Evolutionary conservation across 2,797 vertebrate genomes (phyloP), one percentile per base, ranked within the genome.

Genomic region (Agapornis canus): DNA sequence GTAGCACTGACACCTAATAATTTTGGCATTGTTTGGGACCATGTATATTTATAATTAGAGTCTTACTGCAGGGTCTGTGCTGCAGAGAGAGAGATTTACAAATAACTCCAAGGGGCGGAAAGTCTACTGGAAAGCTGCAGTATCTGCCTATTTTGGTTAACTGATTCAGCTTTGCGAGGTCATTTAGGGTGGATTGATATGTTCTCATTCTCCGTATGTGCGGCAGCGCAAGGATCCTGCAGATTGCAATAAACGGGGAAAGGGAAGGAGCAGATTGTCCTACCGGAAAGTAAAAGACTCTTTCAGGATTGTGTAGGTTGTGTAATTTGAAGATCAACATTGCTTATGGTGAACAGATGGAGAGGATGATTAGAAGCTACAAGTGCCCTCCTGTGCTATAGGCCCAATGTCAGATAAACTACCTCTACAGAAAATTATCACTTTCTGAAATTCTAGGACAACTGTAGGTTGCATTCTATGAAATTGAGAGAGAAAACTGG

Each of bases 291-390:
- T 87, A 95, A 91, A 82, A 94, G 90, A 89, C 85, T 77, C 92
- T 87, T 96, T 72, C 65, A 92, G 90, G 86, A 92, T 94, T 92
- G 63, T 92, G 92, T 90, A 97, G 83, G 86, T 93, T 92, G 83
- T 94, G 81, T 40, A 92, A 87, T 88, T 92, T 56, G 70, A 91
- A 95, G 91, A 93, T 91, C 92, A 95, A 92, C 93, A 52, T 82
- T 96, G 86, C 79, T 94, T 92, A 83, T 95, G 82, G 90, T 83
- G 95, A 96, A 97, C 86, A 96, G 94, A 97, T 96, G 96, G 94
- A 95, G 85, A 94, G 32, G 91, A 97, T 96, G 94, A 96, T 96
- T 97, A 90, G 92, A 97, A 96, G 92, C 93, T 95, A 72, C 86
- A 95, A 95, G 76, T 95, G 80, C 94, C 86, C 81, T 95, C 96